Base-by-base conservation (phyloP, 2,797 vertebrate species). In the Prunella strophiata region DNA sequence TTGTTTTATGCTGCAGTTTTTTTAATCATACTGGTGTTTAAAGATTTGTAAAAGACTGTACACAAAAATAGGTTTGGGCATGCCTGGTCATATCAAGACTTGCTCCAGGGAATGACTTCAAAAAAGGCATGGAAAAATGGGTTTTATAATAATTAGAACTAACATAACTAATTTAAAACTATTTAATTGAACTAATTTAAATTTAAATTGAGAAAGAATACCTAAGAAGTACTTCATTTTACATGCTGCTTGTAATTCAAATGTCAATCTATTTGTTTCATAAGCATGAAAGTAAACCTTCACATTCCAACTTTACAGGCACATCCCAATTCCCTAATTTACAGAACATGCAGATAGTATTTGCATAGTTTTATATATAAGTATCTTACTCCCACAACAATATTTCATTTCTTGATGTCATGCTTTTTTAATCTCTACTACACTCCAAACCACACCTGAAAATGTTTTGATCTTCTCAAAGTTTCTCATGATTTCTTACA, bases 131-230 rank as follows among this genome's bases (percentile, higher is more conserved):
- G 23, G 26, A 83, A 88, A 92, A 94, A 65, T 43, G 1, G 7
- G 8, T 2, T 92, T 83, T 63, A 20, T 29, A 87, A 51, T 91
- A 96, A 97, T 96, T 94, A 85, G 45, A 93, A 76, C 29, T 67
- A 93, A 63, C n/a, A 22, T 62, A 91, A 65, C 67, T 92, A 85
- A 93, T 90, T 86, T 93, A 58, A 92, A 90, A 45, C 38, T 87
- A 27, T 91, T 81, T 94, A 94, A 92, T 67, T 76, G 40, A 94
- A 76, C 91, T 90, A 91, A 93, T 89, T 93, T 92, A 93, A 96
- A 93, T 96, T 96, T 94, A 68, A 71, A 86, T 67, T 88, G 42
- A 92, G 81, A 76, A 67, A 57, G 61, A 92, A 92, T 30, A 47
- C 14, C 10, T 43, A 45, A 26, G n/a, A 51, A 80, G 4, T 29